Conservation (phyloP, 2,888 invertebrate genomes). For the Deroplatys truncata region DNA sequence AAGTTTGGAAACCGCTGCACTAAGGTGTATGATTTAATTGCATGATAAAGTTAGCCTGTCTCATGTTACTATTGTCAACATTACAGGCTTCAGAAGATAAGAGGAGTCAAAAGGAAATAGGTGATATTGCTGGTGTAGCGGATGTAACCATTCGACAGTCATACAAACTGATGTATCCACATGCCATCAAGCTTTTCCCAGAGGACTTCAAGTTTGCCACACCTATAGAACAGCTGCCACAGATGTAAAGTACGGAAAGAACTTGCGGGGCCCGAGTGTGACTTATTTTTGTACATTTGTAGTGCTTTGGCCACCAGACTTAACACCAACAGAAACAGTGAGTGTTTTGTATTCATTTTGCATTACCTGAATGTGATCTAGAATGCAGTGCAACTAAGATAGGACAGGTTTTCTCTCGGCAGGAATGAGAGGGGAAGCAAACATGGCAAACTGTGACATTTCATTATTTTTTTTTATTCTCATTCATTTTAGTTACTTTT, state of each 20-base stretch:
- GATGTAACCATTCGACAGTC: slow-evolving; percentile 97
- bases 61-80: neutral
- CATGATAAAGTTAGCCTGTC: no score
- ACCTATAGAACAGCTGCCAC: slow-evolving; percentile 90
- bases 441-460: neutral
- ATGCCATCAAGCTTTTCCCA: slow-evolving; percentile 88
- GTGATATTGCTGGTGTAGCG: slow-evolving; percentile 96
- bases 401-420: neutral
- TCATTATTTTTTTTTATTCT: neutral
- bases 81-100: slow-evolving; percentile 85
- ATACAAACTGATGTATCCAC: slow-evolving; percentile 95
- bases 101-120: slow-evolving; percentile 94
- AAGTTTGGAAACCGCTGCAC: no score
- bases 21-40: no score
- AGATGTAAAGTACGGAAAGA: slow-evolving; percentile 54
- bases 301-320: neutral
- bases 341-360: neutral
- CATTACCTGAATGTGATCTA: no score
- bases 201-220: slow-evolving; percentile 94
- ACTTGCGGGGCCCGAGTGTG: neutral
- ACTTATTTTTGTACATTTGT: neutral
- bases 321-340: neutral
- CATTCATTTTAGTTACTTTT: neutral
- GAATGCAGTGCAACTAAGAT: neutral
- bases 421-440: neutral